A percentile compares a stretch with the other conserved stretches of the same genome.
These are phyloP conservation scores for Enteromius trimaculatus DNA, from an alignment of 2,797 vertebrate species.

Conservation along the genomic window DNA sequence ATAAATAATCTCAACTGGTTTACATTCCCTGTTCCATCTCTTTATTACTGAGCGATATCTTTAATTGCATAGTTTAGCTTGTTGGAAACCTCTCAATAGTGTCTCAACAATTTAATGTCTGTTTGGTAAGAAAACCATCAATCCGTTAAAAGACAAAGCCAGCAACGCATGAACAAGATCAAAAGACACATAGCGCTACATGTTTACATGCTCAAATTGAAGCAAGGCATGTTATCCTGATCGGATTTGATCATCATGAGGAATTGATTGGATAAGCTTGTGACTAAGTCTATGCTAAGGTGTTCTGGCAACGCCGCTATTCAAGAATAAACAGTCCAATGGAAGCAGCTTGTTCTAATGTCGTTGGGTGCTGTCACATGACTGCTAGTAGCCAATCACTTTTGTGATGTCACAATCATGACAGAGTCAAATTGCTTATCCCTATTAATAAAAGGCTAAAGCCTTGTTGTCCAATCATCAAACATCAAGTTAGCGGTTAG, in stretches of 20 bases:
- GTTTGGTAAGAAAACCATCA: not conserved
- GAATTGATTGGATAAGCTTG: slow-evolving; percentile 64
- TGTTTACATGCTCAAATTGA: slow-evolving; percentile 25
- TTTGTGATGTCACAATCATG: slow-evolving; percentile 62
- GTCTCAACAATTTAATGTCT: not conserved
- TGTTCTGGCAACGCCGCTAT: slow-evolving; percentile 41
- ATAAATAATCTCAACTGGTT: not conserved
- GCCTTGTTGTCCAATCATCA: slow-evolving; percentile 66
- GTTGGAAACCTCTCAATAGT: not conserved
- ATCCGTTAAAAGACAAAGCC: not conserved
- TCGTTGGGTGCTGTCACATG: not conserved
- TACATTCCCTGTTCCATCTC: slow-evolving; percentile 3
- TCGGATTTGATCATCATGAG: slow-evolving; percentile 63
- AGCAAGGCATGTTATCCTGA: slow-evolving; percentile 52
- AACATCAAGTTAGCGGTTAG: slow-evolving; percentile 61
- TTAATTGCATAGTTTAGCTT: not conserved
- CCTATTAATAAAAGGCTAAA: slow-evolving; percentile 69
- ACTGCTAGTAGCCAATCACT: slow-evolving; percentile 61
- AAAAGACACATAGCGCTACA: slow-evolving; percentile 10
- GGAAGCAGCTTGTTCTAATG: slow-evolving; percentile 38
- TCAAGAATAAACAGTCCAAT: slow-evolving; percentile 35
- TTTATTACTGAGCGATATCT: not conserved
- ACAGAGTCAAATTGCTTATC: slow-evolving; percentile 60
- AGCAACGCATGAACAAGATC: slow-evolving; percentile 13
- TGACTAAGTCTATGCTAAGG: slow-evolving; percentile 25